Base-by-base conservation (phyloP, 2,113 vertebrate species). In the Zeus faber region DNA sequence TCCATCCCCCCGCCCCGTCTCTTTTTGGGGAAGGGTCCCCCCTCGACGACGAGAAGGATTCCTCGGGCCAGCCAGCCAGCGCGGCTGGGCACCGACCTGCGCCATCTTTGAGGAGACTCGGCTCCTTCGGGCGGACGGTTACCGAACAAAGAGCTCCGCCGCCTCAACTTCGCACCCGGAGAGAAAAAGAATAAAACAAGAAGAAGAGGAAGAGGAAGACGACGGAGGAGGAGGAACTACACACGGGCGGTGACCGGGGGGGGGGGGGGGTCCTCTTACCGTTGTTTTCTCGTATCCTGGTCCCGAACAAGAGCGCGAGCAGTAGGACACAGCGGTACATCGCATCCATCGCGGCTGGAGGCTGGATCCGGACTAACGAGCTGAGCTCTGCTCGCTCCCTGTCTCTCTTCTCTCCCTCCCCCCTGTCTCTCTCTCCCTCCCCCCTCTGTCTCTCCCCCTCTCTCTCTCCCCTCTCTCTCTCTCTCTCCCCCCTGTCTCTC, bases 61-160 rank as follows among this genome's bases (percentile, higher is more conserved):
- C 83, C 75, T 80, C n/a, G n/a, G n/a, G n/a, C n/a, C 41, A 77
- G 72, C 79, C 84, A 76, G 74, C 69, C 78, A 83, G 81, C 65
- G 56, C 76, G 62, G 67, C 73, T 85, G 77, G 70, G 76, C 77
- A 58, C 80, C 78, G 86, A 88, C 84, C 88, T 77, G 88, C 89
- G 89, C 89, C 89, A 91, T 91, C 89, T 91, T 91, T 88, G 85
- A n/a, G n/a, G n/a, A 73, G 72, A 70, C 62, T 64, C 83, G 57
- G 74, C 70, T 83, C 77, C 77, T 79, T 74, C 62, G 61, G 60
- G 70, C 62, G 29, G 58, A 47, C 61, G 54, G 72, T 78, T 78
- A 76, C 85, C 75, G 47, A 83, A 87, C 87, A 88, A 89, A 81
- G 76, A 79, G 58, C 61, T 55, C 21, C 5, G 8, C 11, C 5